Conservation (phyloP, 2,888 invertebrate genomes). For the Xylota sylvarum region DNA sequence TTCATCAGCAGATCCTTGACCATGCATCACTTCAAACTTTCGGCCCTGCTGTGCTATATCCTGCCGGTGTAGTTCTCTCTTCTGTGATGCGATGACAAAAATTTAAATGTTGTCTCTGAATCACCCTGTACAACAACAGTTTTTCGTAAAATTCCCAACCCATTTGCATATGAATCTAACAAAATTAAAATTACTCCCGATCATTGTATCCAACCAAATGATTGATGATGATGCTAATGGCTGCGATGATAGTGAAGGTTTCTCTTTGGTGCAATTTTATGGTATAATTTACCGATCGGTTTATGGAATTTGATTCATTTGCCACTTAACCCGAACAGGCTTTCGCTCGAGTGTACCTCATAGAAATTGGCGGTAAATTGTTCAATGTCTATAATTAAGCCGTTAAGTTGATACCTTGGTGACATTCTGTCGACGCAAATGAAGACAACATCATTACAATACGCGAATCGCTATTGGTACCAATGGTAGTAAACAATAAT, state of each 20-base stretch:
- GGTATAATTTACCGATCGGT: constrained; percentile 5
- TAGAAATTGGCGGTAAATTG: constrained; percentile 22
- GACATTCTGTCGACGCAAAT: constrained; percentile 47
- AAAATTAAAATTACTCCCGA: constrained; percentile 21
- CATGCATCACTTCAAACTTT: too few relatives aligned
- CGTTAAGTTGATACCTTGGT: constrained; percentile 34
- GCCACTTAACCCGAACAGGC: constrained; percentile 18
- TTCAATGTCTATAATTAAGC: constrained; percentile 43
- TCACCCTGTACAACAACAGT: neutral
- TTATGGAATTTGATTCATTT: constrained; percentile 42
- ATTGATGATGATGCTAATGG: constrained; percentile 38
- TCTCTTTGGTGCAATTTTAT: constrained; percentile 57
- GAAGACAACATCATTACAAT: constrained; percentile 16
- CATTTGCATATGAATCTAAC: constrained; percentile 23
- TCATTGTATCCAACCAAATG: constrained; percentile 21
- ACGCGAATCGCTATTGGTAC: constrained; percentile 7
- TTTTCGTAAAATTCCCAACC: constrained; percentile 4
- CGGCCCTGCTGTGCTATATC: too few relatives aligned
- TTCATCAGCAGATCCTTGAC: too few relatives aligned
- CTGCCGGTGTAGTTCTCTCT: too few relatives aligned
- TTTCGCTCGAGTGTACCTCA: constrained; percentile 50
- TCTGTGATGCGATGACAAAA: too few relatives aligned
- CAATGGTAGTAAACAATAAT: constrained; percentile 25
- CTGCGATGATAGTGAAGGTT: constrained; percentile 37
- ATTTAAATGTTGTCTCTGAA: neutral